Percentiles rank a stretch among this genome's conserved stretches.
These are phyloP conservation scores for Diabrotica undecimpunctata DNA, from an alignment of 1,140 invertebrate species.

Conservation along the genomic window DNA sequence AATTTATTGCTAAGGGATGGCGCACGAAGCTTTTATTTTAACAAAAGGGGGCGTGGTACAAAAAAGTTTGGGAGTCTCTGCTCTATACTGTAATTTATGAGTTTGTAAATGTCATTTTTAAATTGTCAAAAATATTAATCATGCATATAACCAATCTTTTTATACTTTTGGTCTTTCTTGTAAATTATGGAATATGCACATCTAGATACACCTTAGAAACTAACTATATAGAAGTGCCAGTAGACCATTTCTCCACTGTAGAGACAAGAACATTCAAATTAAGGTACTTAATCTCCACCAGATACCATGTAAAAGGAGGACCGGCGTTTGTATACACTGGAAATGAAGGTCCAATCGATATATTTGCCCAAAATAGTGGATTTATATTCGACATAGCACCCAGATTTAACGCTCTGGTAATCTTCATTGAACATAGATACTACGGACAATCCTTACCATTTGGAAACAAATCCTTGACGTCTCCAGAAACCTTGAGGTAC, in stretches of 20 bases:
- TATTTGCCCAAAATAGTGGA: constrained; percentile 90
- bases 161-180: background rate
- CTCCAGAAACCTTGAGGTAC: constrained; percentile 72
- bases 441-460: constrained; percentile 90
- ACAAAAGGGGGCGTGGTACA: no score
- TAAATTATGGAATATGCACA: background rate
- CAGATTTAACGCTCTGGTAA: constrained; percentile 74
- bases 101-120: no score
- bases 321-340: constrained; percentile 98
- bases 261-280: constrained; percentile 70
- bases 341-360: constrained; percentile 91
- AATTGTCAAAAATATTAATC: no score
- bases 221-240: constrained; percentile 55
- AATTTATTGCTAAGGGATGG: no score
- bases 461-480: constrained; percentile 69
- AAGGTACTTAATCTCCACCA: constrained; percentile 78
- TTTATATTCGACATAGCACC: constrained; percentile 91
- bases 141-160: background rate
- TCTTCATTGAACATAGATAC: constrained; percentile 91
- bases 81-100: no score
- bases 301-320: constrained; percentile 60
- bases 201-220: constrained; percentile 47
- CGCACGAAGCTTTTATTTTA: no score
- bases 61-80: no score
- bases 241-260: constrained; percentile 66